These are phyloP conservation scores for Imbricaverruca yamaguchii DNA, from an alignment of 2,888 invertebrate species.

Conservation along the genomic window DNA sequence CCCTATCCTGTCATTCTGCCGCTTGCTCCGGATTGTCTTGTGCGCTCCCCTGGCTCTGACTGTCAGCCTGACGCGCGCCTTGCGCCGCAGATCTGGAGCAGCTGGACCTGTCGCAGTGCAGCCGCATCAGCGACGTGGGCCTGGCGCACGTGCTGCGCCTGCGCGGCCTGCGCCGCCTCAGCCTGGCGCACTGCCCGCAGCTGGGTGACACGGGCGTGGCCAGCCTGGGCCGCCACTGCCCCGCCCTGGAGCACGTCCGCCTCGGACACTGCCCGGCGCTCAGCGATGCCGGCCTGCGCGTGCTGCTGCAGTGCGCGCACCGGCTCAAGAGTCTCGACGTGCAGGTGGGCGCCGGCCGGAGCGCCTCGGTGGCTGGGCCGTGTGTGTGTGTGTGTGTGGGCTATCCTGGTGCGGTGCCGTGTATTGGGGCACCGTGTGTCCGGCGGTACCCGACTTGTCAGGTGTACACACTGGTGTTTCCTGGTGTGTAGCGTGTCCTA, in stretches of 20 bases:
- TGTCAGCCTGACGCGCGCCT: background rate
- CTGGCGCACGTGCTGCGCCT: background rate
- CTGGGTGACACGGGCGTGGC: conserved; percentile 2
- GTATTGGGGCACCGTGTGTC: too few species aligned
- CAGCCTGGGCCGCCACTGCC: background rate
- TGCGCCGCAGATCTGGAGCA: background rate
- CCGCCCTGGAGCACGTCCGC: background rate
- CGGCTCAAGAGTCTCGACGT: background rate
- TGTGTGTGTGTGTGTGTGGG: too few species aligned
- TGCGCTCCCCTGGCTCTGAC: too few species aligned
- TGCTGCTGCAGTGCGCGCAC: background rate
- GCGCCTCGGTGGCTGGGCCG: too few species aligned
- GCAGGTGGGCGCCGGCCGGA: background rate
- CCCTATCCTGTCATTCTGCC: too few species aligned
- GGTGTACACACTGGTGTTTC: too few species aligned
- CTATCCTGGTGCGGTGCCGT: too few species aligned
- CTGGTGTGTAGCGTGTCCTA: too few species aligned
- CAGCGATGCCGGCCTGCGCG: background rate
- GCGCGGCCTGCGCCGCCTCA: background rate
- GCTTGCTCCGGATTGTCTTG: too few species aligned
- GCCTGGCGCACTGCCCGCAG: conserved; percentile 11
- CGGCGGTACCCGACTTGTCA: too few species aligned
- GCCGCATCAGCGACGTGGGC: background rate
- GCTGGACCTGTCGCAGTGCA: conserved; percentile 16
- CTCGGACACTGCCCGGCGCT: background rate